Conservation (phyloP, 2,888 invertebrate genomes). For the Mesorhabditis spiculigera region DNA sequence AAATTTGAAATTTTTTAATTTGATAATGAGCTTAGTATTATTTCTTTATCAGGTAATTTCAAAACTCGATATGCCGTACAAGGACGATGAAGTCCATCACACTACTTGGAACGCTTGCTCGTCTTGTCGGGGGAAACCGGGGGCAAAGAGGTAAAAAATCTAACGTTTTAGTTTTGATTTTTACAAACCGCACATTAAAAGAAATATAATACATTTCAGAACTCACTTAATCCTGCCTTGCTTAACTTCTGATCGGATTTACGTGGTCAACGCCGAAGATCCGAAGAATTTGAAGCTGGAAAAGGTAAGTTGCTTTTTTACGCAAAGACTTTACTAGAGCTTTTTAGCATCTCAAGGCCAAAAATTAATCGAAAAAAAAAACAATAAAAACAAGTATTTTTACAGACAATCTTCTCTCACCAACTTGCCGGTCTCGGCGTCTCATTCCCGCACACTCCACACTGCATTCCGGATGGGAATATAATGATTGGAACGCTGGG, state of each 20-base stretch:
- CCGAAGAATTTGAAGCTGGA: constrained; percentile 43
- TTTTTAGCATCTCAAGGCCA: too few relatives aligned
- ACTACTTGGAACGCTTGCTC: constrained; percentile 96
- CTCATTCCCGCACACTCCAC: constrained; percentile 85
- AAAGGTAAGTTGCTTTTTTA: constrained; percentile 9
- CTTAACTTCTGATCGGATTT: constrained; percentile 77
- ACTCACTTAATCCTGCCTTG: constrained; percentile 80
- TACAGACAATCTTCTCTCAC: constrained; percentile 75
- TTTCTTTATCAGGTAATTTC: constrained; percentile 92
- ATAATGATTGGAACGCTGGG: constrained; percentile 94
- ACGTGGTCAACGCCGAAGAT: constrained; percentile 70
- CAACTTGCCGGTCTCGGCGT: constrained; percentile 75
- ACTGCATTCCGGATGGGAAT: constrained; percentile 86
- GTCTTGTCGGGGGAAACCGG: constrained; percentile 70
- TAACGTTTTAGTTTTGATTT: too few relatives aligned
- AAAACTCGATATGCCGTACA: constrained; percentile 74
- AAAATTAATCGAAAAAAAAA: neutral
- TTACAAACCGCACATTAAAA: neutral
- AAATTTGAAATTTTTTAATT: too few relatives aligned
- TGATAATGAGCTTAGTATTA: too few relatives aligned
- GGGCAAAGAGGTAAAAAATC: constrained; percentile 19
- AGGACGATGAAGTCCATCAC: constrained; percentile 87
- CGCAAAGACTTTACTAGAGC: too few relatives aligned
- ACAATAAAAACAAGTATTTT: constrained; percentile 6
- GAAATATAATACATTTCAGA: constrained; percentile 58